A percentile compares a stretch with the other conserved stretches of the same genome.
Conservation (phyloP, 2,888 invertebrate species). For the Cataglyphis rosenhaueri region DNA sequence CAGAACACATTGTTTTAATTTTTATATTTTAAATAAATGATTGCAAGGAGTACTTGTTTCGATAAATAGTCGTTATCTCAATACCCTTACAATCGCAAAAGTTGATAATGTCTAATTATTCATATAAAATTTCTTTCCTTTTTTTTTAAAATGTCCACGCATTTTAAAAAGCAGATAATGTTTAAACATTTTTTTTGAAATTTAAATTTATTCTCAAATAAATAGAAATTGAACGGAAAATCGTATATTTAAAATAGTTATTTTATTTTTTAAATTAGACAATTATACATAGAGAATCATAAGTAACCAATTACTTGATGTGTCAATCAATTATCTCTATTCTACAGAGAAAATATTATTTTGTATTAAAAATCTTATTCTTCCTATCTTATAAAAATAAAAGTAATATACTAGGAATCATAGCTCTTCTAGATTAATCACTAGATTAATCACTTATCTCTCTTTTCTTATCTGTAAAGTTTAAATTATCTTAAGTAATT, state of each 20-base stretch:
- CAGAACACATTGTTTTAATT: too few species aligned
- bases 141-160: background rate
- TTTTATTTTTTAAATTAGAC: too few species aligned
- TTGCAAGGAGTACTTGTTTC: too few species aligned
- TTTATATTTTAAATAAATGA: too few species aligned
- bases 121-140: background rate
- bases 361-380: too few species aligned
- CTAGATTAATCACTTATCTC: too few species aligned
- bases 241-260: too few species aligned
- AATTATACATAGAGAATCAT: too few species aligned
- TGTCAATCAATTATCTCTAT: background rate
- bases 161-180: background rate
- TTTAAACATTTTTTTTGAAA: background rate
- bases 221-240: background rate
- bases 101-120: background rate
- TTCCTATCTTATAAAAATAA: background rate
- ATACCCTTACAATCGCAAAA: background rate
- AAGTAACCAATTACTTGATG: background rate
- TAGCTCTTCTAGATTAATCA: too few species aligned
- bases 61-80: too few species aligned
- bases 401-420: background rate
- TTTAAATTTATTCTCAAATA: background rate
- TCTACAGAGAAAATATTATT: background rate
- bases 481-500: too few species aligned
- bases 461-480: background rate